Evolutionary conservation across 2,113 vertebrate genomes (phyloP).

Genomic region (Antigone vipio): DNA sequence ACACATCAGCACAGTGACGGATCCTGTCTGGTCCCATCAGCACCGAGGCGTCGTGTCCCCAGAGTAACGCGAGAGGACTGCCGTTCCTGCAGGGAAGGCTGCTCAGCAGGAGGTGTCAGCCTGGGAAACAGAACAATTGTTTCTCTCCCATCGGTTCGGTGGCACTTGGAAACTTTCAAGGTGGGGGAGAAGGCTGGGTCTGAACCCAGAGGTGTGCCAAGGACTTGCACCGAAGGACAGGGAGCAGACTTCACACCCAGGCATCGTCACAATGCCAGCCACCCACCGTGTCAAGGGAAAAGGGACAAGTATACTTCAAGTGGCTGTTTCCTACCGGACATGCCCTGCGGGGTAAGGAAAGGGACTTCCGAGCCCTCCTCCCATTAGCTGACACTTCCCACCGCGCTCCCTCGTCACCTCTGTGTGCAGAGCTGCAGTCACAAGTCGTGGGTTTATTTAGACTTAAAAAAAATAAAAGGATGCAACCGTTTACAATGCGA

Average conservation of each 20-base stretch:
- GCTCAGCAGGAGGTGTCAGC: conserved; percentile 55
- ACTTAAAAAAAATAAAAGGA: not conserved
- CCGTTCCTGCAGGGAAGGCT: conserved; percentile 45
- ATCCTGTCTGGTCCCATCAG: conserved; percentile 69
- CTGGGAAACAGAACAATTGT: conserved; percentile 21
- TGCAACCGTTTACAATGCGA: not conserved
- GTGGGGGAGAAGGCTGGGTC: not conserved
- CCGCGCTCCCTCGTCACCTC: not conserved
- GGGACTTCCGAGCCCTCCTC: not conserved
- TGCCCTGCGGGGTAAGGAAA: not conserved
- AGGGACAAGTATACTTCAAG: not conserved
- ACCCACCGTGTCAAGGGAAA: not conserved
- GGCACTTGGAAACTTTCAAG: conserved; percentile 29
- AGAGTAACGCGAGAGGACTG: conserved; percentile 37
- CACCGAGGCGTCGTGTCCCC: not conserved
- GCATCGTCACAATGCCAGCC: accelerated
- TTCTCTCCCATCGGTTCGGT: conserved; percentile 8
- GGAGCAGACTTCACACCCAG: not conserved
- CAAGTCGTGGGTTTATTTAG: not conserved
- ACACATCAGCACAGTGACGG: conserved; percentile 43
- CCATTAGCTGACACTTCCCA: not conserved
- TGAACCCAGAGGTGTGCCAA: conserved; percentile 27
- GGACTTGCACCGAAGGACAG: not conserved
- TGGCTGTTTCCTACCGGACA: not conserved
- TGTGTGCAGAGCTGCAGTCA: not conserved